These are phyloP conservation scores for Trichosurus vulpecula DNA, from an alignment of 2,797 vertebrate genomes.

Conservation along the genomic window DNA sequence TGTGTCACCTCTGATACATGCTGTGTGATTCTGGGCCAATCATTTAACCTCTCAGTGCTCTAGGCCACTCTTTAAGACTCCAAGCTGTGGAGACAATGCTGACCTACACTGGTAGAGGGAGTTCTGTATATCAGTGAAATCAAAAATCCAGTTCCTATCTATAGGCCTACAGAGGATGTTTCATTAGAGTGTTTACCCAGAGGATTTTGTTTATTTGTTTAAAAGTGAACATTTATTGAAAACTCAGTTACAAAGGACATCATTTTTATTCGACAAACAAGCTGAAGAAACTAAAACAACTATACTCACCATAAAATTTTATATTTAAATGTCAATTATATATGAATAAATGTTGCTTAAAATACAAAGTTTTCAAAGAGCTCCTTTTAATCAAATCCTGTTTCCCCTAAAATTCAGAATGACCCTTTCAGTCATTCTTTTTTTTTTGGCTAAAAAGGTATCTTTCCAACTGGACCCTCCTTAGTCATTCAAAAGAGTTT, in stretches of 20 bases:
- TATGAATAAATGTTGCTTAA: neutral
- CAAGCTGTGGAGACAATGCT: neutral
- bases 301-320: neutral
- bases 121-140: neutral
- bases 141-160: neutral
- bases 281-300: neutral
- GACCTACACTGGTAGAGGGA: neutral
- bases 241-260: neutral
- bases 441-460: neutral
- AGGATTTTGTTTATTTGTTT: neutral
- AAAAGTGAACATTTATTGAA: neutral
- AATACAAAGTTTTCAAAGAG: neutral
- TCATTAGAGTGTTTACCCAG: neutral
- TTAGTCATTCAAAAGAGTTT: neutral
- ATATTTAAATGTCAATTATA: neutral
- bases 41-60: neutral
- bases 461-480: neutral
- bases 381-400: neutral
- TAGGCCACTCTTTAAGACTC: neutral
- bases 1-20: neutral
- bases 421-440: neutral
- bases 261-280: neutral
- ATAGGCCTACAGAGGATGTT: neutral
- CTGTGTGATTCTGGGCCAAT: neutral
- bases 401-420: neutral